A percentile compares a stretch with the other conserved stretches of the same genome.
These are phyloP conservation scores for Drosophila carrolli DNA, from an alignment of 1,140 invertebrate genomes.

Conservation along the genomic window DNA sequence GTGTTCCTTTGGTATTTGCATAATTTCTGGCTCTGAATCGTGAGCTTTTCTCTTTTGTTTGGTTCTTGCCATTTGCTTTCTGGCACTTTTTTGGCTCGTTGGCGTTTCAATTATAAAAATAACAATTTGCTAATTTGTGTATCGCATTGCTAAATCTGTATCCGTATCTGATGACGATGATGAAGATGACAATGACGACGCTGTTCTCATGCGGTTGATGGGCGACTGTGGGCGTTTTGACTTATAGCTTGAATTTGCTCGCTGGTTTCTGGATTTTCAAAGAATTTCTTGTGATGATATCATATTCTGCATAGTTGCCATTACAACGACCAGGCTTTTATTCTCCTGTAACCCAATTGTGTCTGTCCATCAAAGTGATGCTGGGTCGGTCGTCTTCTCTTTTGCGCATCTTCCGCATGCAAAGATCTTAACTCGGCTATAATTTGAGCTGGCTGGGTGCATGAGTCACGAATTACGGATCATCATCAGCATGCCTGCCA, in stretches of 20 bases:
- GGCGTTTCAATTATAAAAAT: conserved; percentile 77
- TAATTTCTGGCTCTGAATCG: conserved; percentile 32
- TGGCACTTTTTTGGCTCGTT: conserved; percentile 57
- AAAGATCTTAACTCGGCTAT: conserved; percentile 36
- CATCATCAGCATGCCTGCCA: conserved; percentile 1
- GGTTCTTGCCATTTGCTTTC: conserved; percentile 37
- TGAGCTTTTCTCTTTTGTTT: conserved; percentile 41
- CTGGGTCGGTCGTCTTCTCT: conserved; percentile 20
- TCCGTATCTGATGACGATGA: conserved; percentile 41
- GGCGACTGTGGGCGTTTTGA: conserved; percentile 30
- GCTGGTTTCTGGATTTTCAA: conserved; percentile 24
- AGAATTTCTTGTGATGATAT: conserved; percentile 44
- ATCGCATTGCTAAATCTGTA: conserved; percentile 51
- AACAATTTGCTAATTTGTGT: conserved; percentile 75
- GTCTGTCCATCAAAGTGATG: conserved; percentile 46
- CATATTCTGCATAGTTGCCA: conserved; percentile 28
- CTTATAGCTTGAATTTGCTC: conserved; percentile 5
- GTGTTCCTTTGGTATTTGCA: conserved; percentile 27
- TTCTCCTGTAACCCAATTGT: conserved; percentile 42
- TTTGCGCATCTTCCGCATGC: conserved; percentile 22
- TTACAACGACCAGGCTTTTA: conserved; percentile 7
- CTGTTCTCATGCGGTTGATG: conserved; percentile 32
- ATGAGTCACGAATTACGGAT: conserved; percentile 33
- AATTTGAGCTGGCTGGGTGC: conserved; percentile 20
- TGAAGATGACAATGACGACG: conserved; percentile 42